A percentile compares a stretch with the other conserved stretches of the same genome.
Conservation (phyloP, 2,113 vertebrate species). For the Siphamia tubifer region DNA sequence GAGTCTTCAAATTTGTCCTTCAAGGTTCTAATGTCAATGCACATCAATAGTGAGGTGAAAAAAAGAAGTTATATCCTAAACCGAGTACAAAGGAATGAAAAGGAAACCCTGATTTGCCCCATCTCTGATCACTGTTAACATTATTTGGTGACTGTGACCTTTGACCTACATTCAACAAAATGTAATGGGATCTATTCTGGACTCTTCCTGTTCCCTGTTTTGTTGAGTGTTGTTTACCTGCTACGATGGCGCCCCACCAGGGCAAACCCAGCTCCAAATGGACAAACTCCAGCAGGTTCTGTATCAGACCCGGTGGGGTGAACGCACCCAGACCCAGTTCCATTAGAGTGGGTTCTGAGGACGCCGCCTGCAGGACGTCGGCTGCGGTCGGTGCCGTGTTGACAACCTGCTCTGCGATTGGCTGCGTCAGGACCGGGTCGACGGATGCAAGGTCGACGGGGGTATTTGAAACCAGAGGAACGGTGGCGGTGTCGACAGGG, state of each 20-base stretch:
- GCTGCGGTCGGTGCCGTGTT: slow-evolving; percentile 68
- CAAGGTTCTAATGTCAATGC: too few species aligned
- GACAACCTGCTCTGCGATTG: slow-evolving; percentile 53
- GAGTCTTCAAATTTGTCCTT: too few species aligned
- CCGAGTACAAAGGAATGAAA: too few species aligned
- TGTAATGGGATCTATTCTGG: too few species aligned
- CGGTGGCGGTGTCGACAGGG: background rate
- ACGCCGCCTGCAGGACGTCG: slow-evolving; percentile 71
- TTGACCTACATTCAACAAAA: too few species aligned
- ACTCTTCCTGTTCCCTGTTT: too few species aligned
- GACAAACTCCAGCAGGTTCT: slow-evolving; percentile 84
- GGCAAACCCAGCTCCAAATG: slow-evolving; percentile 86
- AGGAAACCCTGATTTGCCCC: too few species aligned
- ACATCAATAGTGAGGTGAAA: too few species aligned
- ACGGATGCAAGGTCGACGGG: slow-evolving; percentile 19
- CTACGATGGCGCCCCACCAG: slow-evolving; percentile 91
- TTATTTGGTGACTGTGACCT: too few species aligned
- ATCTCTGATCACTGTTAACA: too few species aligned
- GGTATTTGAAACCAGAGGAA: slow-evolving; percentile 5
- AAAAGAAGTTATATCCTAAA: too few species aligned
- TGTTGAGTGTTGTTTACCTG: too few species aligned
- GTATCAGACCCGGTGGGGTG: slow-evolving; percentile 87
- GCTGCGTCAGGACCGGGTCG: slow-evolving; percentile 49
- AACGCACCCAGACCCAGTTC: slow-evolving; percentile 83
- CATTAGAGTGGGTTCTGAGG: slow-evolving; percentile 74